These are phyloP conservation scores for Eucera pruinosa DNA, from an alignment of 2,888 invertebrate species.

Conservation along the genomic window DNA sequence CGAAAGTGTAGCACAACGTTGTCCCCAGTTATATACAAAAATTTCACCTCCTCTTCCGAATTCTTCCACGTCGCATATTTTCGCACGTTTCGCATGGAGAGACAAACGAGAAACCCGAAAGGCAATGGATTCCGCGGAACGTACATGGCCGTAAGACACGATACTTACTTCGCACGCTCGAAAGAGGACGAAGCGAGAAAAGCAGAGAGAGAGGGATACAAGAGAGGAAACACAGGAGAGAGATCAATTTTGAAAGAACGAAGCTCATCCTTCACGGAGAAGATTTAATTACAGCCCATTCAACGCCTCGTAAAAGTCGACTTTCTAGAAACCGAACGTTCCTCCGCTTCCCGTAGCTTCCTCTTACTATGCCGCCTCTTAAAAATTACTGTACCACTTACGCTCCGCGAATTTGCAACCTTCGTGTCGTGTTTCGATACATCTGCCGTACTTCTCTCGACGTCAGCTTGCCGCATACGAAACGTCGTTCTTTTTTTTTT, in stretches of 20 bases:
- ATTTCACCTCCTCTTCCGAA: neutral
- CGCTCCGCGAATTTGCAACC: neutral
- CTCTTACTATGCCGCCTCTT: neutral
- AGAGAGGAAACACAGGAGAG: neutral
- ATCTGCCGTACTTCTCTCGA: no score
- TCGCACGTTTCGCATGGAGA: neutral
- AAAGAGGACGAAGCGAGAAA: neutral
- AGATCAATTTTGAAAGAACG: constrained; percentile 16
- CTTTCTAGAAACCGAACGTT: constrained; percentile 19
- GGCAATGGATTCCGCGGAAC: neutral
- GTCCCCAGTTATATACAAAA: no score
- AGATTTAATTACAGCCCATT: constrained; percentile 31
- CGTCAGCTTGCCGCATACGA: no score
- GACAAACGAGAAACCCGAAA: neutral
- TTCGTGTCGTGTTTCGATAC: neutral
- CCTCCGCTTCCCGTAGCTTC: neutral
- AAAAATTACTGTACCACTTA: neutral
- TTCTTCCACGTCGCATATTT: neutral
- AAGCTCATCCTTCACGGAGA: constrained; percentile 31
- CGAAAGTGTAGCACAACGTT: no score
- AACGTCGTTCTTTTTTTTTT: no score
- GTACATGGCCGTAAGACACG: neutral
- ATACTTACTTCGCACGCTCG: neutral
- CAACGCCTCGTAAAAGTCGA: constrained; percentile 29
- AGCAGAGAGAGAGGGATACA: neutral